A percentile compares a stretch with the other conserved stretches of the same genome.
phyloP scores from a whole-genome alignment of 2,888 invertebrate species.

The Tenthredo distinguenda region DNA sequence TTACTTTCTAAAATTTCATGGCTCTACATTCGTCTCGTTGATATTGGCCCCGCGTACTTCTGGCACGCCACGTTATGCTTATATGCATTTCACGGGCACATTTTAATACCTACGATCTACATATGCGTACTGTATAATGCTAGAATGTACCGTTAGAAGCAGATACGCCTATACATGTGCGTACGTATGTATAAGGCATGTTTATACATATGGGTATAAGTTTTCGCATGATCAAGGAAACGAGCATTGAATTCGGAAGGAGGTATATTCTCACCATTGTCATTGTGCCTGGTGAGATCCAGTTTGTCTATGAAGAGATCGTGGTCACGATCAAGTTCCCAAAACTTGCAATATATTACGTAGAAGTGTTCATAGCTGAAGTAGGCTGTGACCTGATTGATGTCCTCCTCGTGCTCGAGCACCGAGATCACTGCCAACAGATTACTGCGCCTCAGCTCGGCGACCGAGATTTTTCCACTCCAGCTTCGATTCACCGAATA shows the following conservation, averaged over 20 bases:
- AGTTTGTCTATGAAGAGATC: conserved; percentile 97
- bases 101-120: no score
- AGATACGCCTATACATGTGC: no score
- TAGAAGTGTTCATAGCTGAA: conserved; percentile 99
- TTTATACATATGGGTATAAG: not conserved
- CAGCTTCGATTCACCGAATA: conserved; percentile 98
- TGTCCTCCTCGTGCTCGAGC: conserved; percentile 97
- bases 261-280: conserved; percentile 86
- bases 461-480: conserved; percentile 94
- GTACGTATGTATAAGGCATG: not conserved
- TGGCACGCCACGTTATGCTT: no score
- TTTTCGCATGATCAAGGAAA: no score
- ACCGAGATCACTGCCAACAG: conserved; percentile 88
- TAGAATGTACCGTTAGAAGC: no score
- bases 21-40: not conserved
- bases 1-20: not conserved
- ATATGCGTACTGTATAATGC: no score
- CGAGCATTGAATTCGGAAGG: no score
- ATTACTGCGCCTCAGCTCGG: conserved; percentile 95
- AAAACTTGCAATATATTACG: conserved; percentile 99
- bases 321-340: conserved; percentile 99
- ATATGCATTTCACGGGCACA: no score
- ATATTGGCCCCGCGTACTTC: not conserved
- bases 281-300: conserved; percentile 96
- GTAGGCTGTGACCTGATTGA: conserved; percentile 94